Base-by-base conservation (phyloP, 2,113 vertebrate species). In the Neolamprologus toae region DNA sequence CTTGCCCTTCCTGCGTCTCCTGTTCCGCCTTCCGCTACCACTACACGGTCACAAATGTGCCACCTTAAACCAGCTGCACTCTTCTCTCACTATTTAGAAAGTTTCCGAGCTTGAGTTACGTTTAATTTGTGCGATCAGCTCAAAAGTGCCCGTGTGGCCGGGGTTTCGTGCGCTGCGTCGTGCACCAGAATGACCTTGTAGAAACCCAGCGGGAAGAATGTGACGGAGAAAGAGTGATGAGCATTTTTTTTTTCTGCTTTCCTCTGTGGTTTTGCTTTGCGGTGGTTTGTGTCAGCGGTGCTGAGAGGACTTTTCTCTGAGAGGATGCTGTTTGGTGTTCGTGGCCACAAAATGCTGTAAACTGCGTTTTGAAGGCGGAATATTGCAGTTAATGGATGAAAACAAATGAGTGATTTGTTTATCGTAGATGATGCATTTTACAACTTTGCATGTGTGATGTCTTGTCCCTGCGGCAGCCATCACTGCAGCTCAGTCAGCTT, bases 181-280 rank as follows among this genome's bases (percentile, higher is more conserved):
- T 91, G 93, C 90, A 91, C 73, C 91, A 89, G 84, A 91, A 93
- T 94, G 94, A 95, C 94, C 94, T 95, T 95, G 94, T 92, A 84
- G 90, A 92, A 90, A 82, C 71, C 89, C 88, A 80, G 76, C 83
- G 45, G 92, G 90, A 91, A 71, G 85, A 80, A 83, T 40, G 37
- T 82, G 92, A 91, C 71, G 59, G 91, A 85, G 87, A 42, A 82
- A 79, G 83, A 90, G 87, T 86, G 91, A 89, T 85, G 84, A 71
- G 87, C 84, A 53, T 21, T 59, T 11, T 21, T 11, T 21, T 17
- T 21, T n/a, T 11, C 6, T 61, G 49, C 45, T 71, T 59, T 57
- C 26, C 21, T 71, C 71, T 78, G 55, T 90, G 81, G 16, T 71
- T 68, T 79, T 51, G 82, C 45, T 78, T 47, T 90, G 91, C 81